phyloP scores from a whole-genome alignment of 1,140 invertebrate genomes.

The Apis mellifera region Amel_HAv3.1 CM009941.2:7293501-7294000 shows the following conservation, averaged over 20 bases:
- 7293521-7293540: conserved; percentile 4
- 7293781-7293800: no score
- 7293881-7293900: no score
- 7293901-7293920: no score
- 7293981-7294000: no score
- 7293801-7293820: no score
- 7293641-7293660: background rate
- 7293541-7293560: background rate
- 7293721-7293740: background rate
- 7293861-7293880: no score
- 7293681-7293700: background rate
- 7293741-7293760: no score
- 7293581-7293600: conserved; percentile 4
- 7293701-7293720: background rate
- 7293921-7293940: no score
- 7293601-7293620: background rate
- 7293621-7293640: background rate
- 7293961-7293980: no score
- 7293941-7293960: no score
- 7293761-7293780: no score
- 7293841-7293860: no score
- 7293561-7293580: conserved; percentile 21
- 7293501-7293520: conserved; percentile 43
- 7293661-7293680: background rate
- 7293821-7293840: background rate